Evolutionary conservation across 2,797 vertebrate species (phyloP).

Genomic region (Sebastes steindachneri): DNA sequence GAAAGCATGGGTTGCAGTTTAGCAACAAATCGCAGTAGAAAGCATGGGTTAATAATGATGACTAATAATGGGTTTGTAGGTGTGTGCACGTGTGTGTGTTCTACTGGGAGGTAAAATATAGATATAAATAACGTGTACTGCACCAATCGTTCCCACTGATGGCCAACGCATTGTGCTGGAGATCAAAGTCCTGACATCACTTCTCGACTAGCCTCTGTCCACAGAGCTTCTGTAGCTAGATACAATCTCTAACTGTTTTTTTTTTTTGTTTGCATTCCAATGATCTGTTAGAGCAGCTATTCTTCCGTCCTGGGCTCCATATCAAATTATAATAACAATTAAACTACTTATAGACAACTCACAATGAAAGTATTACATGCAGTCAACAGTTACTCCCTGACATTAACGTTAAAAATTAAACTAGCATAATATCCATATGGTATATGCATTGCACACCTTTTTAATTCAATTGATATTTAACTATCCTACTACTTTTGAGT

Average conservation of each 20-base stretch:
- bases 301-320: not conserved
- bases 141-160: not conserved
- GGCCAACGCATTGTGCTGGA: not conserved
- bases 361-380: too few species aligned
- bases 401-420: not conserved
- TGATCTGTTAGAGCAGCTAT: not conserved
- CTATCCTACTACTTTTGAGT: too few species aligned
- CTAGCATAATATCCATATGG: not conserved
- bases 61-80: not conserved
- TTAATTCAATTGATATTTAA: too few species aligned
- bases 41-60: not conserved
- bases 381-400: not conserved
- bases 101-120: not conserved
- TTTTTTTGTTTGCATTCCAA: too few species aligned
- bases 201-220: not conserved
- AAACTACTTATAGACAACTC: too few species aligned
- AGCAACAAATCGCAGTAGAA: slow-evolving; percentile 18
- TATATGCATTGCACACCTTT: not conserved
- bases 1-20: not conserved
- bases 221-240: not conserved
- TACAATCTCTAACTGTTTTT: not conserved
- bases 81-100: not conserved
- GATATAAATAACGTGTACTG: not conserved
- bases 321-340: too few species aligned
- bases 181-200: not conserved